Percentiles rank a stretch among this genome's conserved stretches.
These are phyloP conservation scores for Cetonia aurata DNA, from an alignment of 2,888 invertebrate genomes.

Conservation along the genomic window DNA sequence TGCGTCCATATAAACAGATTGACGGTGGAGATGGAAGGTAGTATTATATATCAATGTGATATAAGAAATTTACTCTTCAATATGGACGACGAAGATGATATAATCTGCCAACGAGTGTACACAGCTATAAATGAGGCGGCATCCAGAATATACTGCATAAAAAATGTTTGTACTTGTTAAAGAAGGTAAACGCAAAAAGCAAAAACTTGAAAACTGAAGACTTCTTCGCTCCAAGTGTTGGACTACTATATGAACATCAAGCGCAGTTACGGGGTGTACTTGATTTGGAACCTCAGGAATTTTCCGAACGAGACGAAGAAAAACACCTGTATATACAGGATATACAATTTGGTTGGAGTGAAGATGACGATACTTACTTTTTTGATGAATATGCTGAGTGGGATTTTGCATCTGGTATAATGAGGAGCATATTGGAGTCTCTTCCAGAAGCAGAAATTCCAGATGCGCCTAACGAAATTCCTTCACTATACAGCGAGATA, in stretches of 20 bases:
- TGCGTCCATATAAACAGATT: conserved; percentile 58
- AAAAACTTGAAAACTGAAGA: conserved; percentile 10
- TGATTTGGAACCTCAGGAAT: not conserved
- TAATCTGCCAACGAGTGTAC: conserved; percentile 55
- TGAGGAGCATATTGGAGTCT: conserved; percentile 4
- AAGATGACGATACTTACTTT: conserved; percentile 1
- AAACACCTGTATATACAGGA: not conserved
- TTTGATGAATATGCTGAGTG: conserved; percentile 32
- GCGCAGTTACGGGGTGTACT: conserved; percentile 1
- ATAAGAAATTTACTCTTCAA: conserved; percentile 60
- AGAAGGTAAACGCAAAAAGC: conserved; percentile 28
- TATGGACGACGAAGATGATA: conserved; percentile 57
- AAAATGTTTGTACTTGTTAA: conserved; percentile 49
- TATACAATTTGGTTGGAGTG: not conserved
- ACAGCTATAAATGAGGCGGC: conserved; percentile 57
- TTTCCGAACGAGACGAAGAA: not conserved
- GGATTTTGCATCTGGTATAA: conserved; percentile 16
- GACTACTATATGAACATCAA: conserved; percentile 22
- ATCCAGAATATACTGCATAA: conserved; percentile 50
- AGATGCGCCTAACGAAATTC: not conserved
- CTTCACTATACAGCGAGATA: not conserved
- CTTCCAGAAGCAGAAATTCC: not conserved
- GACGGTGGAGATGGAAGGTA: conserved; percentile 57
- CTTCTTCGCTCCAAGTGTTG: conserved; percentile 1
- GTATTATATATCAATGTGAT: conserved; percentile 59